Evolutionary conservation across 2,888 invertebrate species (phyloP).

Genomic region (Caenorhabditis imperialis): DNA sequence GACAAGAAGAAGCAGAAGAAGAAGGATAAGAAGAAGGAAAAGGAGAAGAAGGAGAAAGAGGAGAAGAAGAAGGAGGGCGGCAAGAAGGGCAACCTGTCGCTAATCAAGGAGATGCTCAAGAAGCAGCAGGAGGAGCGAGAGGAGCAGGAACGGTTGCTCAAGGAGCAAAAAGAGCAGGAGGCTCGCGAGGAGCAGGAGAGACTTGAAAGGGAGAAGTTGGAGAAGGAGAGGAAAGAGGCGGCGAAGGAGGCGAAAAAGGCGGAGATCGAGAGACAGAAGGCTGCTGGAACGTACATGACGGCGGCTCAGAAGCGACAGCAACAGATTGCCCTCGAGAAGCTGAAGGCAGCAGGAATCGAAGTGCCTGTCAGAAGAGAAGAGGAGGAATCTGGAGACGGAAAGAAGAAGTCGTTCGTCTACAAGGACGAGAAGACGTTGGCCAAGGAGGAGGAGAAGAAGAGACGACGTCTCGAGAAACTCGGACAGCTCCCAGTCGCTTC

Average conservation of each 20-base stretch:
- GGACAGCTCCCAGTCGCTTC: conserved; percentile 18
- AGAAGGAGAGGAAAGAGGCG: conserved; percentile 83
- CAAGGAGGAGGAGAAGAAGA: conserved; percentile 51
- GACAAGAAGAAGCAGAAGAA: conserved; percentile 49
- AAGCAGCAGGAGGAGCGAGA: conserved; percentile 83
- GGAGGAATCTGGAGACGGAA: conserved; percentile 33
- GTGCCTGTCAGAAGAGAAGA: conserved; percentile 36
- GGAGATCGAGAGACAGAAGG: conserved; percentile 91
- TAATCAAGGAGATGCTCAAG: conserved; percentile 79
- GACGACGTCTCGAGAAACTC: conserved; percentile 40
- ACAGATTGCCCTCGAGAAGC: conserved; percentile 84
- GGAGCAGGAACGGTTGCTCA: conserved; percentile 81
- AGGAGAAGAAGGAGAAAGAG: conserved; percentile 61
- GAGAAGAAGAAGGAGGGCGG: conserved; percentile 54
- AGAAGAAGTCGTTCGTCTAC: conserved; percentile 66
- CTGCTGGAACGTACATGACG: conserved; percentile 94
- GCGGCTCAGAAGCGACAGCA: conserved; percentile 93
- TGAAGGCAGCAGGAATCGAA: conserved; percentile 57
- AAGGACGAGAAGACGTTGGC: conserved; percentile 50
- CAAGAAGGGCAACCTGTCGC: conserved; percentile 57
- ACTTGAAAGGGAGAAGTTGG: conserved; percentile 57
- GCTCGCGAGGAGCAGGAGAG: conserved; percentile 58
- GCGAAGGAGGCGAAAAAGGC: conserved; percentile 94
- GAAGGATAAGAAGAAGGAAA: conserved; percentile 67
- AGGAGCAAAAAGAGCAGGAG: conserved; percentile 82